Conservation (phyloP, 2,797 vertebrate genomes). For the Myiotriccus ornatus region DNA sequence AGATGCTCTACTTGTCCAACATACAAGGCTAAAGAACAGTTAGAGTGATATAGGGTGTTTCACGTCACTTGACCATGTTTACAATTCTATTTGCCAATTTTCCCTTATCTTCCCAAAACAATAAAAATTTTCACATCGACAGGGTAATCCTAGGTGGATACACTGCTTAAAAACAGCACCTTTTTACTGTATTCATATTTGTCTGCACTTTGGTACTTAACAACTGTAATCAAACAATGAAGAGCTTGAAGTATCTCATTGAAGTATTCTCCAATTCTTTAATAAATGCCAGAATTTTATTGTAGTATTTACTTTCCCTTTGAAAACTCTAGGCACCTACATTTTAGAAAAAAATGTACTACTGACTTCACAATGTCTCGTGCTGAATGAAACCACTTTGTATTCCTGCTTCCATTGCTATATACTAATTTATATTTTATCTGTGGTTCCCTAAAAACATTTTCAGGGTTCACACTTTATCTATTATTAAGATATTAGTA, state of each 20-base stretch:
- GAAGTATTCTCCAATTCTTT: neutral
- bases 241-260: neutral
- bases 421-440: neutral
- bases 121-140: neutral
- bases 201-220: neutral
- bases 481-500: neutral
- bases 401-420: neutral
- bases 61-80: neutral
- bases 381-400: neutral
- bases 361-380: neutral
- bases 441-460: neutral
- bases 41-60: neutral
- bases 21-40: neutral
- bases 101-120: neutral
- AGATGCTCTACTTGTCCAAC: neutral
- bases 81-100: neutral
- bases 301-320: neutral
- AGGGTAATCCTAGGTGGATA: neutral
- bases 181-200: neutral
- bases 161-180: neutral
- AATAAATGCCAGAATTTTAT: neutral
- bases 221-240: neutral
- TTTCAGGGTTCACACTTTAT: neutral
- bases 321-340: neutral
- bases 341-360: neutral